Evolutionary conservation across 2,888 invertebrate genomes (phyloP).

Genomic region (Drosophila phalerata): DNA sequence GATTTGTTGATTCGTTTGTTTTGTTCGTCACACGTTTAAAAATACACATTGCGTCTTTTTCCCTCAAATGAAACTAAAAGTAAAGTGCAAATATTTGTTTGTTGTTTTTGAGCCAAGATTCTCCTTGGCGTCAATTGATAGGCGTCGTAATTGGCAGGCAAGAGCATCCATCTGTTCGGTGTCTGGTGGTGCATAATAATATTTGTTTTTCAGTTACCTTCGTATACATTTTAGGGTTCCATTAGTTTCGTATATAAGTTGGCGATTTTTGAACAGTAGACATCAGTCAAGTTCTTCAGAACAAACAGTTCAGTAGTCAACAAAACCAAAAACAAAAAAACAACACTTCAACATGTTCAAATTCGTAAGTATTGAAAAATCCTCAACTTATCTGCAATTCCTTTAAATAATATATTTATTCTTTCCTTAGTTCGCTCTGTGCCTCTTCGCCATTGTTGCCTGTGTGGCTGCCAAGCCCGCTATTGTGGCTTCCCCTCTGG

Average conservation of each 20-base stretch:
- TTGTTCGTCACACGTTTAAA: conserved; percentile 70
- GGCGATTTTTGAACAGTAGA: conserved; percentile 24
- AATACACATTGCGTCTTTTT: conserved; percentile 55
- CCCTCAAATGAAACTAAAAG: conserved; percentile 73
- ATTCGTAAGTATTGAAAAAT: conserved; percentile 78
- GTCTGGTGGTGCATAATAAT: conserved; percentile 62
- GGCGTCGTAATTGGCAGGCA: conserved; percentile 46
- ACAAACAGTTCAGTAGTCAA: conserved; percentile 55
- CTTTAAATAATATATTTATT: neutral
- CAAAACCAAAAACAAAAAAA: conserved; percentile 32
- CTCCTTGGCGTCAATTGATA: conserved; percentile 70
- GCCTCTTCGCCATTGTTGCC: conserved; percentile 85
- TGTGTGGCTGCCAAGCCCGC: conserved; percentile 85
- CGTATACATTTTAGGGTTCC: conserved; percentile 30
- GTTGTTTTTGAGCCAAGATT: conserved; percentile 41
- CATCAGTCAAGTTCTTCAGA: conserved; percentile 81
- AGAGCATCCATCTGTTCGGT: conserved; percentile 31
- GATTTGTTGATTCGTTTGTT: conserved; percentile 41
- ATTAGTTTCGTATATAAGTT: conserved; percentile 72
- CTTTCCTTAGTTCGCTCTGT: conserved; percentile 75
- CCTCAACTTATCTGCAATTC: neutral
- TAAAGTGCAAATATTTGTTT: conserved; percentile 57
- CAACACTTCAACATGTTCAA: conserved; percentile 82
- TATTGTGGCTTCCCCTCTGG: conserved; percentile 87
- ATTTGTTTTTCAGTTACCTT: conserved; percentile 31